These are phyloP conservation scores for Cantharis rustica DNA, from an alignment of 2,888 invertebrate genomes.

Conservation along the genomic window DNA sequence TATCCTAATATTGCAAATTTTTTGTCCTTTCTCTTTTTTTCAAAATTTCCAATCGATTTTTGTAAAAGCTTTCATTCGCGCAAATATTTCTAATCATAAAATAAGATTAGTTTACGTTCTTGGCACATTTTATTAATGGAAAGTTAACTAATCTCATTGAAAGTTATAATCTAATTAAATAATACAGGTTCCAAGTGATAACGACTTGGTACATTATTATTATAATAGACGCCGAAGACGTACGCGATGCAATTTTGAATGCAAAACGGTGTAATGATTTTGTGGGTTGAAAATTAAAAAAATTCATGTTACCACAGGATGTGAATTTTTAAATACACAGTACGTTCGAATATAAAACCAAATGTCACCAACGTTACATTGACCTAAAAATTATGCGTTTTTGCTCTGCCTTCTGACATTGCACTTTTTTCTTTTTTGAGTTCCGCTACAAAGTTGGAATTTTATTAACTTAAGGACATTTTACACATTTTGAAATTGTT, in stretches of 20 bases:
- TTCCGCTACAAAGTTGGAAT: not conserved
- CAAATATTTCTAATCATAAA: not conserved
- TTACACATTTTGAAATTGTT: not conserved
- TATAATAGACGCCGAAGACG: not conserved
- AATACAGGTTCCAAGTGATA: not conserved
- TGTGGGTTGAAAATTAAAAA: not conserved
- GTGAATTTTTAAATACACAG: not conserved
- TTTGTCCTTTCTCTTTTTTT: not conserved
- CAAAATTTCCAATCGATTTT: not conserved
- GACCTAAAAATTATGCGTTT: not conserved
- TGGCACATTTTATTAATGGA: not conserved
- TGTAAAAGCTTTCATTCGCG: not conserved
- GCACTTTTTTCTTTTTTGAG: not conserved
- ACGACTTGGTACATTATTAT: not conserved
- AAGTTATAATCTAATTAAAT: not conserved
- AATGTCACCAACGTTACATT: not conserved
- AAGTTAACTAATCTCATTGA: not conserved
- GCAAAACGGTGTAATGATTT: not conserved
- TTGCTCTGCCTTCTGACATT: not conserved
- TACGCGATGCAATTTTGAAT: not conserved
- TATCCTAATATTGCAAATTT: conserved; percentile 8
- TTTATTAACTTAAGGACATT: not conserved
- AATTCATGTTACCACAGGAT: not conserved
- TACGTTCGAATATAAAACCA: not conserved
- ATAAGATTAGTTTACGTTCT: not conserved